Conservation (phyloP, 2,888 invertebrate genomes). For the Drosophila ezoana region DNA sequence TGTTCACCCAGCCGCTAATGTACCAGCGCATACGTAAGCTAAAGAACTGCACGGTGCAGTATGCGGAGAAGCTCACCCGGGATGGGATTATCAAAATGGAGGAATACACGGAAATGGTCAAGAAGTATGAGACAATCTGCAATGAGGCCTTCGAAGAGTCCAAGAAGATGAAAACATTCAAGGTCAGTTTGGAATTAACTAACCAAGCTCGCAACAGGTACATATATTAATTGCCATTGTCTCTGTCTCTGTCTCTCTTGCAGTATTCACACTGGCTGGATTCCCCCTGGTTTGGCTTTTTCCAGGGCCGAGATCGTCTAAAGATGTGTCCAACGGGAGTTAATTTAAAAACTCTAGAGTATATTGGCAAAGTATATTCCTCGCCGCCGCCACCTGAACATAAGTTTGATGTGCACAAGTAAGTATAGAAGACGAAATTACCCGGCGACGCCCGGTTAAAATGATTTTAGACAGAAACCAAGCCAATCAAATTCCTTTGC, state of each 20-base stretch:
- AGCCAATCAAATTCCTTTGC: too few relatives aligned
- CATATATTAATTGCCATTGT: background rate
- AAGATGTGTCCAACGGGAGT: conserved; percentile 88
- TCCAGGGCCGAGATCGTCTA: conserved; percentile 87
- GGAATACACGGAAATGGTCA: conserved; percentile 86
- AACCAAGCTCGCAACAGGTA: background rate
- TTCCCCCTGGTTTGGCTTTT: conserved; percentile 89
- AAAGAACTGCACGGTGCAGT: conserved; percentile 87
- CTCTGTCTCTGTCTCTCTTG: background rate
- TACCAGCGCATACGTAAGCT: conserved; percentile 91
- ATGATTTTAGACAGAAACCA: too few relatives aligned
- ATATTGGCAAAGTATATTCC: conserved; percentile 88
- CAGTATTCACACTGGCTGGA: conserved; percentile 89
- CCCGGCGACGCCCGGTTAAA: too few relatives aligned
- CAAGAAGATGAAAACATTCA: conserved; percentile 87
- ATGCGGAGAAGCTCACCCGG: conserved; percentile 89
- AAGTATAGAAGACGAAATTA: conserved; percentile 2
- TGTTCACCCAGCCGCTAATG: conserved; percentile 97
- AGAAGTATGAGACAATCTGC: conserved; percentile 84
- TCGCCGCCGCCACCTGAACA: conserved; percentile 87
- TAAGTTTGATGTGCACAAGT: conserved; percentile 87
- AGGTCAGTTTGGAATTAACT: conserved; percentile 69
- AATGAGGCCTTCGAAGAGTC: conserved; percentile 88
- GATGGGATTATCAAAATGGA: conserved; percentile 89
- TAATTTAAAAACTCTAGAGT: conserved; percentile 86